Conservation (phyloP, 1,140 invertebrate genomes). For the Drosophila mojavensis region DNA sequence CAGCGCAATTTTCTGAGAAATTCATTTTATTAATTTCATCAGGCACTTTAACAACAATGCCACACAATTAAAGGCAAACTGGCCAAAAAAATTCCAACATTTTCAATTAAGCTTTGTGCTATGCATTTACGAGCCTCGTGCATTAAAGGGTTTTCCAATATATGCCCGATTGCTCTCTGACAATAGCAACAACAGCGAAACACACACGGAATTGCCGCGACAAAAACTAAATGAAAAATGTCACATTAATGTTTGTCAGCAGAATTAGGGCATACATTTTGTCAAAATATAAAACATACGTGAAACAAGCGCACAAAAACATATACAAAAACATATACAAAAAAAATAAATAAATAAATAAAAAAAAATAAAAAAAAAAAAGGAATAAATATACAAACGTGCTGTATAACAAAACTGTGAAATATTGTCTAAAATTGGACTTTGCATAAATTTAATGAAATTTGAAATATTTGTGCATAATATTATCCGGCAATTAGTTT, state of each 20-base stretch:
- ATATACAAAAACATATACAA: background rate
- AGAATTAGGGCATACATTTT: slow-evolving; percentile 11
- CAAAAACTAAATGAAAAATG: slow-evolving; percentile 21
- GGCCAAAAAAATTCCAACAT: slow-evolving; percentile 24
- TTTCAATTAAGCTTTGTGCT: slow-evolving; percentile 32
- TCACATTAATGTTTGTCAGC: slow-evolving; percentile 10
- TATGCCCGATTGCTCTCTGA: slow-evolving; percentile 50
- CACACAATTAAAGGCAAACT: slow-evolving; percentile 2
- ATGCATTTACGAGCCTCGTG: slow-evolving; percentile 2
- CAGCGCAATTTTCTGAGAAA: slow-evolving; percentile 2
- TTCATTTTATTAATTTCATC: slow-evolving; percentile 33
- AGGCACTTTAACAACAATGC: slow-evolving; percentile 2
- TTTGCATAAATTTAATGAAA: too few species aligned
- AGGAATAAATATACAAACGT: too few species aligned
- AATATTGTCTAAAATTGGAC: too few species aligned
- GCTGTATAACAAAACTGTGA: background rate
- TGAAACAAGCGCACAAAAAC: background rate
- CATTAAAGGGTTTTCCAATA: slow-evolving; percentile 4
- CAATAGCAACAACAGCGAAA: slow-evolving; percentile 25
- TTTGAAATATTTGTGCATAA: too few species aligned
- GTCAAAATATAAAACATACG: slow-evolving; percentile 1
- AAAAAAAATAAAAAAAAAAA: too few species aligned
- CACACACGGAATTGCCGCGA: slow-evolving; percentile 20
- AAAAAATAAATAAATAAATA: background rate
- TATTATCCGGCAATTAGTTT: too few species aligned